phyloP scores from a whole-genome alignment of 2,113 vertebrate genomes.

The Neolamprologus toae region DNA sequence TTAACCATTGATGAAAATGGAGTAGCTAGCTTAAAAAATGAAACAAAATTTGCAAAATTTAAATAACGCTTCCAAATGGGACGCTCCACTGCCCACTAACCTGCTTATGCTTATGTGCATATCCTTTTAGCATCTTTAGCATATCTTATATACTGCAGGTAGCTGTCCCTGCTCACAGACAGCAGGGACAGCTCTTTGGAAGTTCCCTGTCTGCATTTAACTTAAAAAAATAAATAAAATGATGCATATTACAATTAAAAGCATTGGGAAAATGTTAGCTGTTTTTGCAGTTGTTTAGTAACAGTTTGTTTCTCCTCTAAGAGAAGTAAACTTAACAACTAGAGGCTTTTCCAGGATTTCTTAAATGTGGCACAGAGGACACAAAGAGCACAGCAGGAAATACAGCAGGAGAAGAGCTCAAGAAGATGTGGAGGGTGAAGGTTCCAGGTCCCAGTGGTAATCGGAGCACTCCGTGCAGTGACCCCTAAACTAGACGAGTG shows the following conservation, averaged over 20 bases:
- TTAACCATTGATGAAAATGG: not conserved
- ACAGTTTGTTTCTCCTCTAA: not conserved
- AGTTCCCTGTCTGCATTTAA: not conserved
- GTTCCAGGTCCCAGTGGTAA: not conserved
- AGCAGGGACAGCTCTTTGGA: not conserved
- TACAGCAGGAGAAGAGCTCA: not conserved
- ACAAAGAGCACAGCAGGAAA: not conserved
- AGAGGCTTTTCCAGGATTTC: not conserved
- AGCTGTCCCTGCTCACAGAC: not conserved
- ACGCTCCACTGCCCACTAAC: not conserved
- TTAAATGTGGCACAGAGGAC: not conserved
- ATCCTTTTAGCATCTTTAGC: not conserved
- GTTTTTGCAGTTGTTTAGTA: not conserved
- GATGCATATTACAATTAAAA: not conserved
- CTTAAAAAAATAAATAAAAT: not conserved
- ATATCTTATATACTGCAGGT: not conserved
- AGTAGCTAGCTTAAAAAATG: not conserved
- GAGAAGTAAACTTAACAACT: not conserved
- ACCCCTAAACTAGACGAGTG: not conserved
- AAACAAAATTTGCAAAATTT: not conserved
- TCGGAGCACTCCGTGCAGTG: not conserved
- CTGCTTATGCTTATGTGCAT: not conserved
- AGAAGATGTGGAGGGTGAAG: not conserved
- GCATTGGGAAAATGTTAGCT: not conserved
- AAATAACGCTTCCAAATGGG: not conserved